These are phyloP conservation scores for Pyralis farinalis DNA, from an alignment of 2,888 invertebrate genomes.

Conservation along the genomic window DNA sequence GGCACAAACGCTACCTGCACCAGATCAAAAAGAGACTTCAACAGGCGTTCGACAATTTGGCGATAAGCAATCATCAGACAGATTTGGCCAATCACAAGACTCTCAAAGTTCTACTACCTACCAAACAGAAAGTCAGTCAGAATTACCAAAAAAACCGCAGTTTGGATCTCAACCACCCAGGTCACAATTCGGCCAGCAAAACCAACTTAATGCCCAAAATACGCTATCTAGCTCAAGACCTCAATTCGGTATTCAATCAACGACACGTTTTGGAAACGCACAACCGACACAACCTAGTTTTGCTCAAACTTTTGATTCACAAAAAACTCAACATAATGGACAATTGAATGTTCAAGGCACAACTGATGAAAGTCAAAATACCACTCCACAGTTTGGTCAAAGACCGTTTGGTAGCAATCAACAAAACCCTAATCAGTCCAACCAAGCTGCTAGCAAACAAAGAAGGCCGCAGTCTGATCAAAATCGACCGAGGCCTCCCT, in stretches of 20 bases:
- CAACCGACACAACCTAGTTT: constrained; percentile 3
- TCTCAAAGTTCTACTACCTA: constrained; percentile 3
- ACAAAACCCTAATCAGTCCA: not conserved
- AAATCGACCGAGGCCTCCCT: constrained; percentile 5
- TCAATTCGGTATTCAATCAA: constrained; percentile 3
- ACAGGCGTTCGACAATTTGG: constrained; percentile 12
- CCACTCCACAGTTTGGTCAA: constrained; percentile 5
- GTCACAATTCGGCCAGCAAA: constrained; percentile 21
- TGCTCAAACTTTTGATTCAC: not conserved
- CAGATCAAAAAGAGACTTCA: constrained; percentile 19
- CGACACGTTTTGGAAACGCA: constrained; percentile 2
- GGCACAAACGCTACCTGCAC: constrained; percentile 30
- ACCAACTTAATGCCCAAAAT: constrained; percentile 22
- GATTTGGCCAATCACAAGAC: constrained; percentile 10
- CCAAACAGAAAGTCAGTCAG: constrained; percentile 16
- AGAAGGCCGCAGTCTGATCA: constrained; percentile 13
- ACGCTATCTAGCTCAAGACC: not conserved
- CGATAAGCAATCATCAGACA: constrained; percentile 6
- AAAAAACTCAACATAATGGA: not conserved
- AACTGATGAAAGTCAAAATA: not conserved
- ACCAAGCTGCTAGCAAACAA: not conserved
- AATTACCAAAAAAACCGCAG: constrained; percentile 14
- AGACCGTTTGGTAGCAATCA: constrained; percentile 13
- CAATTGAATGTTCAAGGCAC: not conserved
- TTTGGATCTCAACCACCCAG: constrained; percentile 22